These are phyloP conservation scores for Molorchus minor DNA, from an alignment of 2,888 invertebrate species.

Conservation along the genomic window DNA sequence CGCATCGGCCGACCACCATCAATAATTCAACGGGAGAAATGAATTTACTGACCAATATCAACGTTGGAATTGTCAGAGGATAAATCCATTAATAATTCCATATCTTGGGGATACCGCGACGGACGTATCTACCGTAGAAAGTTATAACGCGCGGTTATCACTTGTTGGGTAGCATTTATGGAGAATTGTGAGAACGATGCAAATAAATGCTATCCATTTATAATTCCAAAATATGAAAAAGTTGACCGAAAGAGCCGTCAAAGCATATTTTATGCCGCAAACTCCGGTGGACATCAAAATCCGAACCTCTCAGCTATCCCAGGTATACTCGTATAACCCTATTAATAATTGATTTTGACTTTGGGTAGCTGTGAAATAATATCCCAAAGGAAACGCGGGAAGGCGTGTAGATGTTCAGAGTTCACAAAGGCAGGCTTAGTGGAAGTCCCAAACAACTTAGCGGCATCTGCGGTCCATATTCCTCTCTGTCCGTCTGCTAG, in stretches of 20 bases:
- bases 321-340: not conserved
- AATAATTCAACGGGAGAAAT: constrained; percentile 43
- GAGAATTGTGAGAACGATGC: too few species aligned
- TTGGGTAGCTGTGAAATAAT: not conserved
- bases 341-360: not conserved
- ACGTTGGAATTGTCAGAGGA: constrained; percentile 24
- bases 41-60: constrained; percentile 48
- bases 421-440: not conserved
- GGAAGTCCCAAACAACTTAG: not conserved
- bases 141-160: too few species aligned
- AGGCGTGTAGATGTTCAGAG: not conserved
- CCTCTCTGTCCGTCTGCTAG: too few species aligned
- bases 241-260: not conserved
- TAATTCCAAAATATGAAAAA: too few species aligned
- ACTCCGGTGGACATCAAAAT: too few species aligned
- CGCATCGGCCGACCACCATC: constrained; percentile 33
- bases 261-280: too few species aligned
- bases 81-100: constrained; percentile 25
- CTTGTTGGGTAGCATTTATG: too few species aligned
- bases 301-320: too few species aligned
- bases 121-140: too few species aligned
- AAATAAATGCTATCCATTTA: too few species aligned
- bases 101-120: not conserved
- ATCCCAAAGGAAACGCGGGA: not conserved
- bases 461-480: too few species aligned